Percentiles rank a stretch among this genome's conserved stretches.
These are phyloP conservation scores for Erpobdella octoculata DNA, from an alignment of 2,888 invertebrate genomes.

Conservation along the genomic window DNA sequence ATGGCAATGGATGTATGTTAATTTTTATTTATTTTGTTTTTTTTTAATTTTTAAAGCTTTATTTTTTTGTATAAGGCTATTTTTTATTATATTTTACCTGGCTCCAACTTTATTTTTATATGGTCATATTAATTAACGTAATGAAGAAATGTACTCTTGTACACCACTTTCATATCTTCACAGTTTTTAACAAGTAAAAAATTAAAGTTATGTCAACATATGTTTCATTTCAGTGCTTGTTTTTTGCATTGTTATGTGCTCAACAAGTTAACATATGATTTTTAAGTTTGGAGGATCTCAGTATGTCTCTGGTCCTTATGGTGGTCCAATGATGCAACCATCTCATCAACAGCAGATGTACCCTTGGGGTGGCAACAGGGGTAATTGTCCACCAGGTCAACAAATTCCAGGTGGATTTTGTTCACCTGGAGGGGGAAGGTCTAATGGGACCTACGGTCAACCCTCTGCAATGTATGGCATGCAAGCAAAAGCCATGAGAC, in stretches of 20 bases:
- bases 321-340: constrained; percentile 18
- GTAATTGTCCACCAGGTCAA: neutral
- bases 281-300: neutral
- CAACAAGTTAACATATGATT: too few relatives aligned
- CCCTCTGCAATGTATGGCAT: neutral
- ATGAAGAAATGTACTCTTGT: too few relatives aligned
- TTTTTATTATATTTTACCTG: neutral
- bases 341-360: constrained; percentile 12
- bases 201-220: too few relatives aligned
- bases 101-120: too few relatives aligned
- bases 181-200: too few relatives aligned
- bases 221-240: too few relatives aligned
- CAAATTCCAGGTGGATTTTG: neutral
- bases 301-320: constrained; percentile 5
- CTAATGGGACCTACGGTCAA: neutral
- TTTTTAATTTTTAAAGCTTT: neutral
- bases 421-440: neutral
- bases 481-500: neutral
- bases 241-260: too few relatives aligned
- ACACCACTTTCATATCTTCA: too few relatives aligned
- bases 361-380: neutral
- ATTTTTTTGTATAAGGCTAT: neutral
- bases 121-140: too few relatives aligned
- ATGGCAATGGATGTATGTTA: neutral
- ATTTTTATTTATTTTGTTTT: neutral